Base-by-base conservation (phyloP, 2,888 invertebrate species). In the Melanotus villosus region DNA sequence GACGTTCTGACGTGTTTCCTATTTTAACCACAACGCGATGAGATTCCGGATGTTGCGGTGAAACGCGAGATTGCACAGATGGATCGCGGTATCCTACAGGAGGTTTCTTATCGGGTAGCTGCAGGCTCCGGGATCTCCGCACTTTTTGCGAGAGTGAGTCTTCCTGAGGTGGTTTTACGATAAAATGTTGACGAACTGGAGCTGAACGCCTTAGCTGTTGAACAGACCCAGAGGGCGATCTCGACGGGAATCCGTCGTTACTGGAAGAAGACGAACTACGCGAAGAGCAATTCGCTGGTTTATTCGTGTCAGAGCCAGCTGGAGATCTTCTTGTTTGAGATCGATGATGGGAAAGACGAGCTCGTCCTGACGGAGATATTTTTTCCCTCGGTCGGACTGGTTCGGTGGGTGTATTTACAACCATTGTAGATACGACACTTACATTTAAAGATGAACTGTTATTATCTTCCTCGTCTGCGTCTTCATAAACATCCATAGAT, bases 51-150 rank as follows among this genome's bases (percentile, higher is more conserved):
- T 85, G 84, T 45, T 82, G 82, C 66, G 85, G 83, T 54, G 83
- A 84, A 45, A 85, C 82, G 78, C 84, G 73, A n/a, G 79, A 47
- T 77, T 74, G 67, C 73, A 78, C 58, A 2, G 72, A 62, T 41
- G 71, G 59, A 10, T 73, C 72, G 30, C 75, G 70, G 50, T 60
- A 67, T 23, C 57, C 64, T 1, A 45, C 26, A 2, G 57, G 36
- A 23, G 74, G 73, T 62, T 81, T 80, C 73, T 86, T 85, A 76
- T 91, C 91, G 0, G 89, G 90, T 21, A 91, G 82, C 77, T 91
- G 91, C 21, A 91, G 84, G 73, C 91, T 91, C 76, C 90, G 86
- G 0, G 88, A 88, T 21, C 89, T 81, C 68, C 87, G 77, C 10
- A 88, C 88, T 56, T 87, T 78, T 62, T 80, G 79, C 9, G 77